Evolutionary conservation across 30 jellyfish, hydroid and myxozoan species (phyloP).

Genomic region (Chrysaora quinquecirrha): DNA sequence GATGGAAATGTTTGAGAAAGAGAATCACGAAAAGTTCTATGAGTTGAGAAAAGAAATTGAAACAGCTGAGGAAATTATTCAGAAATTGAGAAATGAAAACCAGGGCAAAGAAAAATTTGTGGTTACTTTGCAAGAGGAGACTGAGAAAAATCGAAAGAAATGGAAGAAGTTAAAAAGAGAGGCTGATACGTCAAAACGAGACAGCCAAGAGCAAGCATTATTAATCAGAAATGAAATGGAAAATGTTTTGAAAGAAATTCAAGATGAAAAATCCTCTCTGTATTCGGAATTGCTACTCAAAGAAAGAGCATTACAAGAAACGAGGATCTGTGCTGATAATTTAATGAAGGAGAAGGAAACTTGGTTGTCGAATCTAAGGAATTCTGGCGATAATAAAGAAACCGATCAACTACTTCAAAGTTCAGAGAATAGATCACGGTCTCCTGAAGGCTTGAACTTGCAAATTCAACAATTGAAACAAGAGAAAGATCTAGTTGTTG

Average conservation of each 20-base stretch:
- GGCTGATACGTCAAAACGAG: slow-evolving; percentile 26
- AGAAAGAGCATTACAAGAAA: slow-evolving; percentile 59
- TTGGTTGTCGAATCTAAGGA: slow-evolving; percentile 32
- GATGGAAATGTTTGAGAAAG: slow-evolving; percentile 38
- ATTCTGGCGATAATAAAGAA: slow-evolving; percentile 1
- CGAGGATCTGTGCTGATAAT: slow-evolving; percentile 56
- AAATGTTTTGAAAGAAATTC: slow-evolving; percentile 42
- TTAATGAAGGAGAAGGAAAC: slow-evolving; percentile 61
- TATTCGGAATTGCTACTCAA: slow-evolving; percentile 47
- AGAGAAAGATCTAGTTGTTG: slow-evolving; percentile 51
- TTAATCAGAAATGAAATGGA: slow-evolving; percentile 44
- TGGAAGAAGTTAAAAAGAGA: slow-evolving; percentile 19
- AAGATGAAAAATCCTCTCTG: slow-evolving; percentile 30
- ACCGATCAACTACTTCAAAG: slow-evolving; percentile 15
- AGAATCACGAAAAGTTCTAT: slow-evolving; percentile 3
- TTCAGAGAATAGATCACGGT: slow-evolving; percentile 5
- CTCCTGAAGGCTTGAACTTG: slow-evolving; percentile 32
- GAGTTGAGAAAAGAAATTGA: slow-evolving; percentile 36
- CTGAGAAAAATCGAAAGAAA: slow-evolving; percentile 11
- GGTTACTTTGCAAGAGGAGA: neutral
- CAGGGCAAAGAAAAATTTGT: slow-evolving; percentile 15
- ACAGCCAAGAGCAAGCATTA: slow-evolving; percentile 32
- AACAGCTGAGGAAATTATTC: neutral
- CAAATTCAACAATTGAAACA: slow-evolving; percentile 45
- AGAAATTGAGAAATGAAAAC: slow-evolving; percentile 2